Evolutionary conservation across 2,113 vertebrate genomes (phyloP).

Genomic region (Gopherus flavomarginatus): DNA sequence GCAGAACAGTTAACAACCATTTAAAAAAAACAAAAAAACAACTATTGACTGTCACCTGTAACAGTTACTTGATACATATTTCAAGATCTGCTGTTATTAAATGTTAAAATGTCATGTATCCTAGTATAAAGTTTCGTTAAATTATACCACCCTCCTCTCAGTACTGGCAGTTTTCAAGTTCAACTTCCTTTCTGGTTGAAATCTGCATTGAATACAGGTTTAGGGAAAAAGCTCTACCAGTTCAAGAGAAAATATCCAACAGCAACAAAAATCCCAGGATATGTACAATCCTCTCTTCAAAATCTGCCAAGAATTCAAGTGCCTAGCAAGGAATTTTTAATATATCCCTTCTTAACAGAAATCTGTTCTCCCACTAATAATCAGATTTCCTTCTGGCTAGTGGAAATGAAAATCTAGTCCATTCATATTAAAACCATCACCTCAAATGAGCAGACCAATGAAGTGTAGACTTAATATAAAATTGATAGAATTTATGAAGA

Average conservation of each 20-base stretch:
- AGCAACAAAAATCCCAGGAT: not conserved
- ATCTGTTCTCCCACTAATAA: not conserved
- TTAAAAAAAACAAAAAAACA: not conserved
- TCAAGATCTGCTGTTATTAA: not conserved
- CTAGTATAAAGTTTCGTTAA: not conserved
- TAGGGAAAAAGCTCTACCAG: not conserved
- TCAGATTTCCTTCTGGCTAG: not conserved
- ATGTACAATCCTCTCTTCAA: not conserved
- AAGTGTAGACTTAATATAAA: rapidly evolving
- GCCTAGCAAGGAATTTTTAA: not conserved
- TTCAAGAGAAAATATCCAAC: not conserved
- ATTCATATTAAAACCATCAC: not conserved
- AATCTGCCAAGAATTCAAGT: not conserved
- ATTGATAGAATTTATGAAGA: not conserved
- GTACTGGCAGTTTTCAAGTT: not conserved
- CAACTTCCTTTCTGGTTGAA: not conserved
- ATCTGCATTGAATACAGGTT: not conserved
- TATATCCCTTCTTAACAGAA: not conserved
- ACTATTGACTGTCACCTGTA: not conserved
- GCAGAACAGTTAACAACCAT: not conserved
- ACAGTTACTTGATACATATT: not conserved
- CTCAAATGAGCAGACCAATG: not conserved
- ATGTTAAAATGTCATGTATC: not conserved
- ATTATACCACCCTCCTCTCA: not conserved
- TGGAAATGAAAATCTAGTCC: not conserved